Conservation (phyloP, 2,888 invertebrate species). For the Bruchidius siliquastri region DNA sequence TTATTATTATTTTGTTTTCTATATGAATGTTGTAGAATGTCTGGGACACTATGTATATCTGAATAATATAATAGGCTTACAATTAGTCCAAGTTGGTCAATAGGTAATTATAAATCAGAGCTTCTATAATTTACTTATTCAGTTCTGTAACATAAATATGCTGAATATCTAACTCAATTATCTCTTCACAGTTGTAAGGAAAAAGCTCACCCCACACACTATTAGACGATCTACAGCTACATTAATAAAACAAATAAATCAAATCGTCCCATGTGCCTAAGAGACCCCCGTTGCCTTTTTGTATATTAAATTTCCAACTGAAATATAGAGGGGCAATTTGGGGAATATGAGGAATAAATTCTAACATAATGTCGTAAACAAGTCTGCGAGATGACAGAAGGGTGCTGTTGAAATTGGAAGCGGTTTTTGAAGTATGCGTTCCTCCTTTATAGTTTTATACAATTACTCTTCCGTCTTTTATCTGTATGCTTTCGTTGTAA, state of each 20-base stretch:
- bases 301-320: neutral
- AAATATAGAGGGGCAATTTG: neutral
- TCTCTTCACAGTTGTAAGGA: neutral
- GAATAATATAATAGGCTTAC: too few relatives aligned
- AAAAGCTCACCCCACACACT: neutral
- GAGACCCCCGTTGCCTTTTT: neutral
- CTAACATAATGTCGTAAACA: neutral
- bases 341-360: neutral
- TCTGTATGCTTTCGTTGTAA: neutral
- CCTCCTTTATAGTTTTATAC: neutral
- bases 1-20: too few relatives aligned
- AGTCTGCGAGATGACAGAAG: neutral
- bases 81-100: too few relatives aligned
- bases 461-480: neutral
- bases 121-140: too few relatives aligned
- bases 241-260: neutral
- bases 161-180: neutral
- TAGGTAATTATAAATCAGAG: too few relatives aligned
- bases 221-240: neutral
- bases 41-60: too few relatives aligned
- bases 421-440: neutral
- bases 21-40: too few relatives aligned
- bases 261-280: neutral
- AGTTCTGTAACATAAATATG: neutral
- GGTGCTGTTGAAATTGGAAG: neutral